Base-by-base conservation (phyloP, 2,888 invertebrate species). In the Argyresthia goedartella region DNA sequence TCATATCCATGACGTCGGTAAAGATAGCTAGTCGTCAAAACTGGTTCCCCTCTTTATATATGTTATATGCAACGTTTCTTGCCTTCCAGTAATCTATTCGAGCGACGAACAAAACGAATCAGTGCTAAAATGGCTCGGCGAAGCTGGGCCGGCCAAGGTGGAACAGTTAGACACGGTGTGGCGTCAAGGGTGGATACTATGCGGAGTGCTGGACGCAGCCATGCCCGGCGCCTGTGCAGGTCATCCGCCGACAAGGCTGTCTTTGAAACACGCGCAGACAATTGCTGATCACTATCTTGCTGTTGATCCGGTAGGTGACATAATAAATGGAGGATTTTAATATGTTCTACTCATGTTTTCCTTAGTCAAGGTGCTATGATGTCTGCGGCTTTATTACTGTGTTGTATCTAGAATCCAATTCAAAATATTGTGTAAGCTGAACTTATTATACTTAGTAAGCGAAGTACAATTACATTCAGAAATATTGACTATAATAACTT, bases 181-280 rank as follows among this genome's bases (percentile, higher is more conserved):
- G 90, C 76, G 76, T 4, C 89, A 90, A 64, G 90, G 90, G 11
- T 88, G 90, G 66, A 76, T 90, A 16, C 69, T 91, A 1, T 91
- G 90, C 67, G 87, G 88, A 6, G 79, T 89, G 49, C 72, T 91
- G 52, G 90, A 90, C 59, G 76, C 85, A 8, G 87, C 85, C 0
- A 69, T 90, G n/a, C 89, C 90, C 0, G 90, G 90, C 52, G 88
- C 90, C 0, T 90, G 90, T 67, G 81, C 87, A 0, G 89, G 89
- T 4, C 89, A 90, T 57, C 82, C 88, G 0, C 88, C 88, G 0
- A 77, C 79, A 0, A 70, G 71, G 50, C 71, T 84, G 4, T 75
- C 81, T 0, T 53, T 87, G 51, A 75, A 79, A 56, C 90, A 90
- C 60, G 90, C 89, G 42, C 90, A 90, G 69, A 76, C 88, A 7